These are phyloP conservation scores for Callinectes sapidus DNA, from an alignment of 2,888 invertebrate genomes.

Conservation along the genomic window DNA sequence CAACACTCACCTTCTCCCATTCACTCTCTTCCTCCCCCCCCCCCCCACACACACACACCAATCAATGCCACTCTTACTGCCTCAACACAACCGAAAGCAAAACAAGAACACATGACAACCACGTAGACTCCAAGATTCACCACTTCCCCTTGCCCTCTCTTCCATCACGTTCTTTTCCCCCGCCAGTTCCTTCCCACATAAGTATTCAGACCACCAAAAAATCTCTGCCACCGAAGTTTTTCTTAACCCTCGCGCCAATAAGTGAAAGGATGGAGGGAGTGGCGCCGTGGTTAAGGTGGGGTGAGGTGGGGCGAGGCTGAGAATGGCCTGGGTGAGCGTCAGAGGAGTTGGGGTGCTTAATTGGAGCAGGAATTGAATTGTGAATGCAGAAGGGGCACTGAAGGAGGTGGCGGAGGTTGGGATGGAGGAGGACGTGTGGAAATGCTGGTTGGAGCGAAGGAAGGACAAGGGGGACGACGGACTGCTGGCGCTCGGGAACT, in stretches of 20 bases:
- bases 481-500: not conserved
- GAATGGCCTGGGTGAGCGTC: not conserved
- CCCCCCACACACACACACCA: not conserved
- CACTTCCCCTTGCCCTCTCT: not conserved
- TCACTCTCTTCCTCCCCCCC: too few species aligned
- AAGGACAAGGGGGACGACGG: not conserved
- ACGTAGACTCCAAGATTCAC: not conserved
- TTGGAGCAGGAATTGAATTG: slow-evolving; percentile 36
- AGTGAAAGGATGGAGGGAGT: not conserved
- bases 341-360: slow-evolving; percentile 23
- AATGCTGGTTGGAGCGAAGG: not conserved
- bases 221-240: not conserved
- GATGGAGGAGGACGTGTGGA: slow-evolving; percentile 9
- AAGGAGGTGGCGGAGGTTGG: not conserved
- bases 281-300: not conserved
- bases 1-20: not conserved
- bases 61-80: too few species aligned
- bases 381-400: slow-evolving; percentile 28
- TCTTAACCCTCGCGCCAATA: not conserved
- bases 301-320: not conserved
- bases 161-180: not conserved
- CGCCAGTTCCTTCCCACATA: not conserved
- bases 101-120: not conserved
- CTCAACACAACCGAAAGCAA: not conserved
- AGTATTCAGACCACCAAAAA: not conserved